Evolutionary conservation across 2,113 vertebrate species (phyloP), one percentile per base, ranked within the genome.

Genomic region (Megatriorchis doriae): DNA sequence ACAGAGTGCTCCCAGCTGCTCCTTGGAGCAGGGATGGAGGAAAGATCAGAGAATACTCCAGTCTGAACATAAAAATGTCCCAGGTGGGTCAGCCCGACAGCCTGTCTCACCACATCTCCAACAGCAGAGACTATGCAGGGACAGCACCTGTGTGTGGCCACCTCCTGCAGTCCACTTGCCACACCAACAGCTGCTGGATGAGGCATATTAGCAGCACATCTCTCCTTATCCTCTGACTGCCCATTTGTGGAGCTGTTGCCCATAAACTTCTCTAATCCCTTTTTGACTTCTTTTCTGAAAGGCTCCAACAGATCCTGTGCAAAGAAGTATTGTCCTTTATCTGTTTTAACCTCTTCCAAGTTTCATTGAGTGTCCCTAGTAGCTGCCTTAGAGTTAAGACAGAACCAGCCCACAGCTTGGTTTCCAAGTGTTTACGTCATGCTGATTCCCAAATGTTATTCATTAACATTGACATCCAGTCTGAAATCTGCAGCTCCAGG

Each of bases 81-180:
- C 43, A 45, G n/a, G 27, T 0, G 11, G 19, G 47, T 48, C 80
- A 75, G 83, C 19, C 25, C 10, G 2, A 38, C 26, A 52, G 66
- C 38, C 14, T 15, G 7, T 11, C 12, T 16, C 40, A 58, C 26
- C 34, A 25, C 19, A 25, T 14, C 50, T 85, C 61, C 42, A 53
- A 22, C 48, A 66, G 74, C 61, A 88, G 61, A 48, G 45, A 52
- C 21, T 2, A 11, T 0, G 0, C 23, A 36, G 56, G 42, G 29
- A 34, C 45, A n/a, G 31, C 31, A 59, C 0, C 0, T 1, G 4
- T 6, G 9, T 29, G 13, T 23, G 38, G 36, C 31, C 40, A 61
- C 9, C 9, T 70, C 63, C 47, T 20, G 55, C 48, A 40, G n/a
- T 5, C 31, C 42, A 27, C 34, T 3, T 29, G 16, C 52, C 61